phyloP scores from a whole-genome alignment of 2,888 invertebrate species.

The Caenorhabditis macrosperma region DNA sequence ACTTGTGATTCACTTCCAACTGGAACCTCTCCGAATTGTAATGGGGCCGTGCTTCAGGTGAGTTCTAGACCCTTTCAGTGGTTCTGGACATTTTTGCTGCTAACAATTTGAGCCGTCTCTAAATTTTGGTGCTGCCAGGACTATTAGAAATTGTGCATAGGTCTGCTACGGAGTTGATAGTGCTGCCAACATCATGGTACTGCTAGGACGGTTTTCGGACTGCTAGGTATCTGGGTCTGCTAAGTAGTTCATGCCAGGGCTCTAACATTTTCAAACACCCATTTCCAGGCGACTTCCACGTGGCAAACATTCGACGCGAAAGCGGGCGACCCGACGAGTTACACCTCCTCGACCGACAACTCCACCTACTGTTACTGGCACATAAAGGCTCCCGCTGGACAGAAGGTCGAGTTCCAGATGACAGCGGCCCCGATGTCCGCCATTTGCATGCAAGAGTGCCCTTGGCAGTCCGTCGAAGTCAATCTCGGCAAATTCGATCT shows the following conservation, averaged over 20 bases:
- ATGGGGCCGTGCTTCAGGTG: conserved; percentile 43
- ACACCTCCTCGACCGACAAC: conserved; percentile 28
- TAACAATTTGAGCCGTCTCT: too few relatives aligned
- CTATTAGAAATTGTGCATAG: too few relatives aligned
- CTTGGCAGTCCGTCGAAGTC: conserved; percentile 57
- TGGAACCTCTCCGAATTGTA: conserved; percentile 47
- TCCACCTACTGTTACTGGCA: conserved; percentile 59
- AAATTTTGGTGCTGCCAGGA: too few relatives aligned
- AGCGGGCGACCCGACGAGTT: conserved; percentile 58
- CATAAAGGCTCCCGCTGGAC: conserved; percentile 44
- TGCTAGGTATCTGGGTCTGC: too few relatives aligned
- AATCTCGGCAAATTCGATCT: conserved; percentile 55
- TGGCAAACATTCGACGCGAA: conserved; percentile 56
- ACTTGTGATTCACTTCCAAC: conserved; percentile 33
- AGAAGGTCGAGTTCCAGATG: conserved; percentile 34
- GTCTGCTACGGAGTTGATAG: too few relatives aligned
- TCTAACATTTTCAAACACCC: background rate
- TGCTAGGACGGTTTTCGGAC: too few relatives aligned
- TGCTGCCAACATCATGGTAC: too few relatives aligned
- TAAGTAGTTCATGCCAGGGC: too few relatives aligned
- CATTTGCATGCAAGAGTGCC: conserved; percentile 58
- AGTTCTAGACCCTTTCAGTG: too few relatives aligned
- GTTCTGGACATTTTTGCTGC: too few relatives aligned
- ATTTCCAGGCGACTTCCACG: conserved; percentile 42
- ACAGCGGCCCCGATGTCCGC: conserved; percentile 22